A percentile compares a stretch with the other conserved stretches of the same genome.
These are phyloP conservation scores for Euura saliciscinereae DNA, from an alignment of 1,140 invertebrate genomes.

Conservation along the genomic window DNA sequence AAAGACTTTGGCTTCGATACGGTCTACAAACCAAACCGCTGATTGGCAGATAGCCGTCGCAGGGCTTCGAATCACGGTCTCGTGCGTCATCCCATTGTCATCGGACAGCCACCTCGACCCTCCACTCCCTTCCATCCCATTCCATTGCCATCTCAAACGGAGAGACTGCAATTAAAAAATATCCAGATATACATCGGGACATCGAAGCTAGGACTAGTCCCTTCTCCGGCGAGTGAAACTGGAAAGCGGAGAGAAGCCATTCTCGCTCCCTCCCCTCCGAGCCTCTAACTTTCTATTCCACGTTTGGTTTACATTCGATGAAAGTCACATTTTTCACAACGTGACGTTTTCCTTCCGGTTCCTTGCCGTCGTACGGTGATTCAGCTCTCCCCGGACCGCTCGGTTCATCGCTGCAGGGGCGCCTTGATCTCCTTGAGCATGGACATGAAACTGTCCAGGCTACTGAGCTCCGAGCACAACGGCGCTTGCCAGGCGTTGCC, in stretches of 20 bases:
- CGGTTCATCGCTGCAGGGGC: constrained; percentile 40
- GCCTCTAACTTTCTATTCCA: no score
- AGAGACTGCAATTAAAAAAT: constrained; percentile 59
- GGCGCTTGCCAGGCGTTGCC: constrained; percentile 33
- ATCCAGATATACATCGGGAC: constrained; percentile 46
- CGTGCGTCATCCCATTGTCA: constrained; percentile 26
- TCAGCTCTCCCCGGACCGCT: no score
- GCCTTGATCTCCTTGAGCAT: constrained; percentile 42
- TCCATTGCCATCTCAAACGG: constrained; percentile 52
- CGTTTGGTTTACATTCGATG: no score
- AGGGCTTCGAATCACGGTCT: constrained; percentile 24
- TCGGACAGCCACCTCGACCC: constrained; percentile 28
- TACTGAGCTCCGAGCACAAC: constrained; percentile 41
- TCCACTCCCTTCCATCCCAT: no score
- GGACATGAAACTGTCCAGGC: constrained; percentile 47
- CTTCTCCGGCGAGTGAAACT: not conserved
- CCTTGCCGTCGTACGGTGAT: no score
- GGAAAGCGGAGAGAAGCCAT: not conserved
- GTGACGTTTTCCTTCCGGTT: no score
- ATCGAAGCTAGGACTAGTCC: constrained; percentile 16
- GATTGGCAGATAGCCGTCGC: constrained; percentile 32
- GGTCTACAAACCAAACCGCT: constrained; percentile 52
- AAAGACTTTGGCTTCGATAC: constrained; percentile 47
- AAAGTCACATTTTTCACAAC: no score
- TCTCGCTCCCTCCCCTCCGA: not conserved